These are phyloP conservation scores for Cossypha dichroa DNA, from an alignment of 2,797 vertebrate genomes.

Conservation along the genomic window DNA sequence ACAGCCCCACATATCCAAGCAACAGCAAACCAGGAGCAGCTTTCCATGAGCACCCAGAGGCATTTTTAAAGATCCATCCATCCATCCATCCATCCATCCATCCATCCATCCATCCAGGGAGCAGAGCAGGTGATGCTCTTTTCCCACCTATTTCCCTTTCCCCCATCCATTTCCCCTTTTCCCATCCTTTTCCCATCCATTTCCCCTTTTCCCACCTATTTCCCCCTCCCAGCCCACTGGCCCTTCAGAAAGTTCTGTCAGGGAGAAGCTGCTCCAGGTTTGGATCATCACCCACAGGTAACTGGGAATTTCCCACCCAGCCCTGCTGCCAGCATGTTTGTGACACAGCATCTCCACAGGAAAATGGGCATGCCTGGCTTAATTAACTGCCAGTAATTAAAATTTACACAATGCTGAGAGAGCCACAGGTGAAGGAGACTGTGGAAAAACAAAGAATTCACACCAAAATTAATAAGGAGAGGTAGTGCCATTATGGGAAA, in stretches of 20 bases:
- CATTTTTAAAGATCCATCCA: neutral
- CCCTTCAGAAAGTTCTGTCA: neutral
- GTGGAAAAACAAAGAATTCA: neutral
- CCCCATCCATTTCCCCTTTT: too few relatives aligned
- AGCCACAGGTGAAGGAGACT: constrained; percentile 29
- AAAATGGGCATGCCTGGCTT: neutral
- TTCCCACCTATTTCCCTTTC: neutral
- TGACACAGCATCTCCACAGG: neutral
- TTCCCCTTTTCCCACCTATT: too few relatives aligned
- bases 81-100: neutral
- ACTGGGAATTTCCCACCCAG: neutral
- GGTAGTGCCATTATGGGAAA: neutral
- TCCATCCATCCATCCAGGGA: neutral
- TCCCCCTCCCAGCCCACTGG: neutral
- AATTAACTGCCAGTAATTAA: constrained; percentile 63
- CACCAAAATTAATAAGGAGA: neutral
- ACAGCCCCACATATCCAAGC: neutral
- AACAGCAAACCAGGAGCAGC: neutral
- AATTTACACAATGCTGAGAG: constrained; percentile 27
- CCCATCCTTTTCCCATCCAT: too few relatives aligned
- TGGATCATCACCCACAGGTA: neutral
- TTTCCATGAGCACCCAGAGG: neutral
- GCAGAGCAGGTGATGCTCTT: neutral
- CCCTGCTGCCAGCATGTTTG: neutral
- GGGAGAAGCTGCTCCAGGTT: neutral